These are phyloP conservation scores for Pangasius larnaudii DNA, from an alignment of 2,797 vertebrate species.

Conservation along the genomic window DNA sequence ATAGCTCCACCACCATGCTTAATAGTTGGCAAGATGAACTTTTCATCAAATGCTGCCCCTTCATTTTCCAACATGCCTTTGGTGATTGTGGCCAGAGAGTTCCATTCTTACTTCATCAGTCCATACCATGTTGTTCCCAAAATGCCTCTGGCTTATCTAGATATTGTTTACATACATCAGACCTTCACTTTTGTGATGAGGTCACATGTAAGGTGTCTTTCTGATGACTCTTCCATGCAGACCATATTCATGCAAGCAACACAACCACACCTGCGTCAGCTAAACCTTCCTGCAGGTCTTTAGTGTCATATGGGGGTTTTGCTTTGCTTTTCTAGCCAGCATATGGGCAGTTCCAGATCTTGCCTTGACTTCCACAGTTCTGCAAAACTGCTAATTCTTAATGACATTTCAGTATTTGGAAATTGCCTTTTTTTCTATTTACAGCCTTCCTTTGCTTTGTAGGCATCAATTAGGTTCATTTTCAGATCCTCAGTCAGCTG, in stretches of 20 bases:
- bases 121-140: not conserved
- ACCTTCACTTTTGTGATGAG: not conserved
- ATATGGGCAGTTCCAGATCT: not conserved
- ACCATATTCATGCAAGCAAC: not conserved
- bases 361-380: not conserved
- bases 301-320: not conserved
- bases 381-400: not conserved
- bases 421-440: not conserved
- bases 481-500: not conserved
- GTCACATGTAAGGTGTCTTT: not conserved
- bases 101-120: not conserved
- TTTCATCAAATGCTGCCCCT: not conserved
- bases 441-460: not conserved
- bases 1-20: not conserved
- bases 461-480: not conserved
- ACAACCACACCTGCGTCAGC: not conserved
- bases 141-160: not conserved
- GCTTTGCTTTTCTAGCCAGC: not conserved
- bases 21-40: not conserved
- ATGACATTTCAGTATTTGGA: not conserved
- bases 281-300: not conserved
- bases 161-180: not conserved
- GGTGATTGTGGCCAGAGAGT: not conserved
- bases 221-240: slow-evolving; percentile 7
- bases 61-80: not conserved